Base-by-base conservation (phyloP, 2,113 vertebrate species). In the Myxocyprinus asiaticus region DNA sequence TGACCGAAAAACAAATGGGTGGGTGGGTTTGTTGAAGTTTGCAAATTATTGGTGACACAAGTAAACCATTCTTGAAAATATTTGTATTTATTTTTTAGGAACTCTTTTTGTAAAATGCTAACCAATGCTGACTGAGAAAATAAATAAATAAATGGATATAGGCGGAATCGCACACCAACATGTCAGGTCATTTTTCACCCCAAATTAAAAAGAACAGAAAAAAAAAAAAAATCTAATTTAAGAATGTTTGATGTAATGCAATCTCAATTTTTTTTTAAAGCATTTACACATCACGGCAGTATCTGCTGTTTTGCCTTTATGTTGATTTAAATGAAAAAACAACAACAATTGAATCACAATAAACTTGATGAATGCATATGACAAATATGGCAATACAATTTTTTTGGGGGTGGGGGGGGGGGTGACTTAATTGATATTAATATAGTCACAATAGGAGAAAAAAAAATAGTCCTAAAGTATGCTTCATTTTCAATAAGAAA, bases 1-100 rank as follows among this genome's bases (percentile, higher is more conserved):
- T 48, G 56, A 81, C 45, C 43, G 56, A 56, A 73, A n/a, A 74
- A 44, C 9, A 8, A 63, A 22, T 65, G 79, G 69, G 74, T 78
- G 73, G 71, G 22, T 33, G 22, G 22, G 22, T 33, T 33, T 33
- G 22, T 33, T 33, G 22, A 88, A 82, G 78, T 62, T 33, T 76
- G 77, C 76, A 50, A 76, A 45, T 53, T 48, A 17, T 65, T 63
- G 78, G 73, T 65, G 58, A 82, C 81, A 80, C 66, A 68, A 82
- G 87, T 87, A 82, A 77, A 9, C 53, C 79, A 83, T 84, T 82
- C 79, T 83, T 80, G 77, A 80, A 86, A 88, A 89, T 83, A 89
- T 88, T 92, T 91, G 86, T 90, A 90, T 91, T 91, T 91, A 89
- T 91, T 94, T 93, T 91, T 85, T 90, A 89, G 86, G 81, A 87